Percentiles rank a stretch among this genome's conserved stretches.
Conservation (phyloP, 1,140 invertebrate genomes). For the Trissolcus basalis region DNA sequence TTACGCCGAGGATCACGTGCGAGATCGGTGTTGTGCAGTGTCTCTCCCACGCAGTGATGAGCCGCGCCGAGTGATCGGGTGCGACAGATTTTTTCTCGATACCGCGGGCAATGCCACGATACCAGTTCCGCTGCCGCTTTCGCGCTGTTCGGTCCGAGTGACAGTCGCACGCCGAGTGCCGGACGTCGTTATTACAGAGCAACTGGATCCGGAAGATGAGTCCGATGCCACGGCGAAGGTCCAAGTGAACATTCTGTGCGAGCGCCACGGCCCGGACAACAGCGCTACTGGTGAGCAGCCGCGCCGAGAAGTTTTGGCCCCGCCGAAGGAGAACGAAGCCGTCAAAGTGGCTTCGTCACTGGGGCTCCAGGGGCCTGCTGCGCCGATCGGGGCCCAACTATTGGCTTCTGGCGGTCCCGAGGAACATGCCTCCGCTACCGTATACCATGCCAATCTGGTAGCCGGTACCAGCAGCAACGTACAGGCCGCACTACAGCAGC, state of each 20-base stretch:
- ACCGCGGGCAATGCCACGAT: slow-evolving; percentile 56
- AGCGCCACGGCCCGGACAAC: slow-evolving; percentile 27
- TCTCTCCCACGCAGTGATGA: slow-evolving; percentile 10
- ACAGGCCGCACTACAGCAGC: slow-evolving; percentile 72
- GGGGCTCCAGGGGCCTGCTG: slow-evolving; percentile 75
- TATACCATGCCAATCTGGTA: slow-evolving; percentile 75
- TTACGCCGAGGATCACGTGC: slow-evolving; percentile 52
- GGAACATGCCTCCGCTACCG: slow-evolving; percentile 70
- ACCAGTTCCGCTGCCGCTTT: slow-evolving; percentile 49
- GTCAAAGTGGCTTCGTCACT: slow-evolving; percentile 78
- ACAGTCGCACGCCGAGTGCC: slow-evolving; percentile 17
- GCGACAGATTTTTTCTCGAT: slow-evolving; percentile 6
- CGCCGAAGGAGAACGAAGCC: slow-evolving; percentile 72
- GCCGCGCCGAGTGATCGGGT: background rate
- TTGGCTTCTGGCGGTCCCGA: slow-evolving; percentile 70
- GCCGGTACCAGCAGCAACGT: slow-evolving; percentile 73
- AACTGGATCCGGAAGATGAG: slow-evolving; percentile 37
- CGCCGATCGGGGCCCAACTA: slow-evolving; percentile 75
- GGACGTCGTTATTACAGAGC: slow-evolving; percentile 42
- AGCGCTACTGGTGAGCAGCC: slow-evolving; percentile 42
- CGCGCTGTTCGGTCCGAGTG: slow-evolving; percentile 22
- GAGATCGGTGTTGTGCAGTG: slow-evolving; percentile 33
- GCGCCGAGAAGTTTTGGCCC: slow-evolving; percentile 67
- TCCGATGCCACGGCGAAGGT: slow-evolving; percentile 56
- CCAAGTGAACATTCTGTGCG: slow-evolving; percentile 35